Evolutionary conservation across 2,113 vertebrate species (phyloP), one percentile per base, ranked within the genome.

Genomic region (Puffinus mauretanicus): DNA sequence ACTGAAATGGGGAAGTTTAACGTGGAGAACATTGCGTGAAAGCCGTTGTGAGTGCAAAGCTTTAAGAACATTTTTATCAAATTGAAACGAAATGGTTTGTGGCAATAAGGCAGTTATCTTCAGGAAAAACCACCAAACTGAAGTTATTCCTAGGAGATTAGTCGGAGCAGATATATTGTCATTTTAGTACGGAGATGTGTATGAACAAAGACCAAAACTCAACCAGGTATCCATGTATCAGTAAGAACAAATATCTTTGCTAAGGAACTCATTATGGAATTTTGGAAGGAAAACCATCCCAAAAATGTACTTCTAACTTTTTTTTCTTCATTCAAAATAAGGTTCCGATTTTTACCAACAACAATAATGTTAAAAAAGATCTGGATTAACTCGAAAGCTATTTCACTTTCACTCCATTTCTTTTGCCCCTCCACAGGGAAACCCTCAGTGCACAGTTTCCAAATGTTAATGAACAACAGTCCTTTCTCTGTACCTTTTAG

Each of bases 401-500:
- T 94, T 97, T 93, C 96, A 93, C 95, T 97, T 97, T 96, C 96
- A 95, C 95, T 97, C 95, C 84, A 95, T 96, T 96, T 52, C 97
- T 97, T 97, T 62, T 78, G 86, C 81, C 90, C 89, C 69, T 93
- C 97, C 94, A 2, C 80, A 95, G 97, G 97, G 96, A 97, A 94
- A 95, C 84, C 81, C 88, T 86, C 83, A 67, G 78, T 54, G 90
- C 94, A 78, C 44, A 81, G 88, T 61, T 97, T 96, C 97, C 94
- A 96, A 87, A 86, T 18, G 62, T 86, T 98, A 98, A 97, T 98
- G 95, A 98, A 96, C 91, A 97, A 62, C 97, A 98, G 97, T 65
- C 96, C 94, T 82, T 40, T 58, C 94, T 78, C 64, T 44, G 52
- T 89, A 83, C 94, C 89, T 97, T 95, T 95, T 64, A 97, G 94